Percentiles rank a stretch among this genome's conserved stretches.
Evolutionary conservation across 2,888 invertebrate genomes (phyloP).

Genomic region (Pheosia gnoma): DNA sequence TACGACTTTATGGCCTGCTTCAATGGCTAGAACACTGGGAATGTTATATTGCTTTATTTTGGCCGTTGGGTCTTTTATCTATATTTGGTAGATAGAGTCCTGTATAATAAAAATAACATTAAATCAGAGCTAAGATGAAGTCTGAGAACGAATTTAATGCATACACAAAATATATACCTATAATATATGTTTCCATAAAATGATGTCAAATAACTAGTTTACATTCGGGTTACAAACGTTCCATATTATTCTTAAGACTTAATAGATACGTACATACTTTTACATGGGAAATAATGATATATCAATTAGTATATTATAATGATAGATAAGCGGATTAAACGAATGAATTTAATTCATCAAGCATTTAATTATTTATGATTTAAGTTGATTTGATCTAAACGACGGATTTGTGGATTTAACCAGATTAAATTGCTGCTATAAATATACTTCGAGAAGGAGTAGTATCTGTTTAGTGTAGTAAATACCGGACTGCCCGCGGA

Average conservation of each 20-base stretch:
- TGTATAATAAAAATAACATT: background rate
- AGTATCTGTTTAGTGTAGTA: slow-evolving; percentile 2
- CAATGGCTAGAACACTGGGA: background rate
- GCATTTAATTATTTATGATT: slow-evolving; percentile 14
- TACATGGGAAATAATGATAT: background rate
- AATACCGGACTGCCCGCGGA: background rate
- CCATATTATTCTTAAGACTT: no score
- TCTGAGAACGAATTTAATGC: no score
- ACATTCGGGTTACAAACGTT: no score
- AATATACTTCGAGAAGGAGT: background rate
- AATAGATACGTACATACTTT: no score
- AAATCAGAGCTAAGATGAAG: background rate
- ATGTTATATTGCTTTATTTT: background rate
- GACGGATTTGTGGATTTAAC: background rate
- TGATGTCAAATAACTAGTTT: no score
- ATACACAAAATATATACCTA: no score
- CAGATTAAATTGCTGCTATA: background rate
- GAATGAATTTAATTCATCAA: slow-evolving; percentile 23
- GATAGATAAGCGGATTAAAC: slow-evolving; percentile 14
- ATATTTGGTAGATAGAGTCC: background rate
- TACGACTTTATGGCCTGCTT: slow-evolving; percentile 9
- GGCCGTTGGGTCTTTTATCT: background rate
- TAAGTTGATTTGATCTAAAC: background rate
- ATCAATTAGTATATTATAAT: background rate
- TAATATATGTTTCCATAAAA: no score